phyloP scores from a whole-genome alignment of 1,140 invertebrate species.

The Trachelipus rathkii region DNA sequence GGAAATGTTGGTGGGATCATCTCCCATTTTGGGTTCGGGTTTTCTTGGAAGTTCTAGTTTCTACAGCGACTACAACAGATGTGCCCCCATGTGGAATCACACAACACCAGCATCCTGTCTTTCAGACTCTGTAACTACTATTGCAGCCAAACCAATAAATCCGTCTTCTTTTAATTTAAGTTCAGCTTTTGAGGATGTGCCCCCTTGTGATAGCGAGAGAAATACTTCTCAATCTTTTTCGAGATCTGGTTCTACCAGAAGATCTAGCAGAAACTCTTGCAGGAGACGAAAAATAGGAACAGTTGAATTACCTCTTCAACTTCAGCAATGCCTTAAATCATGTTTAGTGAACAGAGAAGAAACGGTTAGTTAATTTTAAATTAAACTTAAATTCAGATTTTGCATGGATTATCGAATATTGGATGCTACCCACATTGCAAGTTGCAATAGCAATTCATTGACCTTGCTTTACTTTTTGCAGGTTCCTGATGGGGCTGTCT shows the following conservation, averaged over 20 bases:
- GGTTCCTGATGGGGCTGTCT: conserved; percentile 47
- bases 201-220: not conserved
- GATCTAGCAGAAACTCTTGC: not conserved
- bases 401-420: no score
- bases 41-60: conserved; percentile 54
- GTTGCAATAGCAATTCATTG: conserved; percentile 36
- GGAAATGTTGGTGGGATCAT: conserved; percentile 44
- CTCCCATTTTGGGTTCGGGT: conserved; percentile 40
- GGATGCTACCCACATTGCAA: no score
- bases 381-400: no score
- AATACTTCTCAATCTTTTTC: not conserved
- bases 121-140: not conserved
- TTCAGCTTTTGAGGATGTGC: not conserved
- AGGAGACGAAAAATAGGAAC: not conserved
- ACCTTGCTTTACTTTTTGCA: not conserved
- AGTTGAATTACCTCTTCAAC: not conserved
- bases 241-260: not conserved
- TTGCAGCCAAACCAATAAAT: not conserved
- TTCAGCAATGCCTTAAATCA: not conserved
- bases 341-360: not conserved
- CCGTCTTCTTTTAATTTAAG: not conserved
- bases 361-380: not conserved
- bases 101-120: not conserved
- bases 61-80: conserved; percentile 49
- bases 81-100: conserved; percentile 44